A percentile compares a stretch with the other conserved stretches of the same genome.
Evolutionary conservation across 2,113 vertebrate genomes (phyloP).

Genomic region (Hippocampus comes): DNA sequence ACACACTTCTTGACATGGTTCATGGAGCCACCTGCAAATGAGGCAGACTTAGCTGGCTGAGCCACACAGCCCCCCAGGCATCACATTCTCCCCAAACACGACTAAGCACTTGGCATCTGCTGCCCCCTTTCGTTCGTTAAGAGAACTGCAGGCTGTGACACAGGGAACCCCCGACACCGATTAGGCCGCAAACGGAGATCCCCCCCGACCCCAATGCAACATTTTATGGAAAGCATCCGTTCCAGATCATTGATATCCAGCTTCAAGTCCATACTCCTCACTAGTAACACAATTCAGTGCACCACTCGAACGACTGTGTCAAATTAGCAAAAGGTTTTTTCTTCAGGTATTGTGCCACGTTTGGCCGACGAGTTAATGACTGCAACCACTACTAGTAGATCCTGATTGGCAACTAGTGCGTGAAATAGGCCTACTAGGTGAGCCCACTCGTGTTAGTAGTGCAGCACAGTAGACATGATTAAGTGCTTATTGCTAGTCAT

Average conservation of each 20-base stretch:
- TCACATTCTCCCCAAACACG: constrained; percentile 3
- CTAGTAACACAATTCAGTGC: background rate
- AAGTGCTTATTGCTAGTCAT: background rate
- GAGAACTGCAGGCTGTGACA: constrained; percentile 24
- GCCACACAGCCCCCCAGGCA: constrained; percentile 47
- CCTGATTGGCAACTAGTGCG: too few relatives aligned
- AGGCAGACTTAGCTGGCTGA: constrained; percentile 47
- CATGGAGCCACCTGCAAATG: constrained; percentile 42
- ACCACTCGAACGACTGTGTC: background rate
- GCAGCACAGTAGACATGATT: too few relatives aligned
- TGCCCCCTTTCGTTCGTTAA: constrained; percentile 51
- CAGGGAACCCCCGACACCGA: background rate
- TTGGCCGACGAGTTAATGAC: too few relatives aligned
- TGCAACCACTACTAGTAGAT: too few relatives aligned
- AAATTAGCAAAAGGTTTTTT: background rate
- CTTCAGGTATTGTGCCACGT: too few relatives aligned
- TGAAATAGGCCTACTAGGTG: too few relatives aligned
- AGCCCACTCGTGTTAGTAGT: too few relatives aligned
- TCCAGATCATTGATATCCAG: background rate
- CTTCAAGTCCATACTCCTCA: background rate
- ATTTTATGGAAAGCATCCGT: background rate
- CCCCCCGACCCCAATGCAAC: background rate
- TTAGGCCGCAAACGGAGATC: background rate
- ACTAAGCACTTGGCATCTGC: constrained; percentile 19
- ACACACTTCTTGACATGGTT: constrained; percentile 36